Conservation (phyloP, 30 jellyfish, hydroid and myxozoan genomes). For the Morbakka virulenta region DNA sequence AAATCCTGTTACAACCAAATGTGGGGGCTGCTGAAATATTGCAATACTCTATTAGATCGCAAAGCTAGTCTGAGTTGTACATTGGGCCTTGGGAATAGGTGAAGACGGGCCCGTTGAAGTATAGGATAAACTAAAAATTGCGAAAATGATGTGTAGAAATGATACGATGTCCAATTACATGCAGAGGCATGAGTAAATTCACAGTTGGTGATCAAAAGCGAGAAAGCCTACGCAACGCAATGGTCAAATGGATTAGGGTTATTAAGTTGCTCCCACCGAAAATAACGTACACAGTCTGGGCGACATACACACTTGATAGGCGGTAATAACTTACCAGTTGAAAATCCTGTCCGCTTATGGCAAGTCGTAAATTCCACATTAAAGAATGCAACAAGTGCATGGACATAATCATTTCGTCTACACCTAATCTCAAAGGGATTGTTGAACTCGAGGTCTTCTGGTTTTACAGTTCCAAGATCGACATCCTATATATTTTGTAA, state of each 20-base stretch:
- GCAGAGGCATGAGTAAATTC: not conserved
- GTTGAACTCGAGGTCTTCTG: conserved; percentile 74
- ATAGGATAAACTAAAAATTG: too few species aligned
- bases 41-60: too few species aligned
- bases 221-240: too few species aligned
- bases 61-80: too few species aligned
- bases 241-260: too few species aligned
- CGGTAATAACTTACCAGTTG: conserved; percentile 68
- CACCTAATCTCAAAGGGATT: conserved; percentile 77
- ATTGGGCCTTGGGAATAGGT: too few species aligned
- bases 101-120: too few species aligned
- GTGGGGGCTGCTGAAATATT: too few species aligned
- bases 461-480: conserved; percentile 70
- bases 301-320: too few species aligned
- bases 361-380: conserved; percentile 90
- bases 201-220: not conserved
- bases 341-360: conserved; percentile 89
- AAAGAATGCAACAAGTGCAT: conserved; percentile 93
- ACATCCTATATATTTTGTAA: conserved; percentile 81
- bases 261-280: too few species aligned
- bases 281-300: too few species aligned
- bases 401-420: conserved; percentile 89
- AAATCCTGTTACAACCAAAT: too few species aligned
- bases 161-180: not conserved
- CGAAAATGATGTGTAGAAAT: not conserved